Base-by-base conservation (phyloP, 2,797 vertebrate genomes). In the Morus bassanus region DNA sequence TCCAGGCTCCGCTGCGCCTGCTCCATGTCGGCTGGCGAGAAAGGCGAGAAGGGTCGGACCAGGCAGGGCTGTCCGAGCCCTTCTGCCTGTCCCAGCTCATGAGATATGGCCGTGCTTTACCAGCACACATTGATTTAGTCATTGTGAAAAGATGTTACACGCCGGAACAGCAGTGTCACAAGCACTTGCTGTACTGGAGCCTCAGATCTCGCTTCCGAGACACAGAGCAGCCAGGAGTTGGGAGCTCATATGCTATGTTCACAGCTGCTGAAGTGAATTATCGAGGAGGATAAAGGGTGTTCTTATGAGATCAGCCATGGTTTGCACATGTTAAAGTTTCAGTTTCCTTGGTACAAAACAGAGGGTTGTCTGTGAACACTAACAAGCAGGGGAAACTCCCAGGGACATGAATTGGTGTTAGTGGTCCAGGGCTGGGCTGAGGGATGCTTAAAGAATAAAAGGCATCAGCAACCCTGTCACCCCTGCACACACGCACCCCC, bases 11-110 rank as follows among this genome's bases (percentile, higher is more conserved):
- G 70, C 91, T 96, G 94, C 70, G 88, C 98, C 89, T 97, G 97
- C 91, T 98, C 98, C 97, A 98, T 98, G 94, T 98, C 98, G 5
- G 97, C 98, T 99, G 95, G 88, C 95, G 95, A 73, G 31, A 68
- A 88, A 96, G 35, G 70, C 16, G 51, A 82, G 69, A 31, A 67
- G n/a, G 48, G 67, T 84, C 7, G 10, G 80, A 54, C 10, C 15
- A 84, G 70, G 67, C 46, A 69, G 74, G 37, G 86, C 72, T 82
- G 50, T 25, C 50, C 0, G 8, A 86, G 76, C 77, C 75, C 33
- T 68, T 48, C 89, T 73, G 68, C 43, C 76, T 22, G 19, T 37
- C 72, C 63, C 77, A 74, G 86, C 72, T 89, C 56, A 39, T 0
- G 1, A 6, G 1, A n/a, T 8, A 15, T 0, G 2, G 79, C 68